Base-by-base conservation (phyloP, 2,888 invertebrate species). In the Gerris lacustris region DNA sequence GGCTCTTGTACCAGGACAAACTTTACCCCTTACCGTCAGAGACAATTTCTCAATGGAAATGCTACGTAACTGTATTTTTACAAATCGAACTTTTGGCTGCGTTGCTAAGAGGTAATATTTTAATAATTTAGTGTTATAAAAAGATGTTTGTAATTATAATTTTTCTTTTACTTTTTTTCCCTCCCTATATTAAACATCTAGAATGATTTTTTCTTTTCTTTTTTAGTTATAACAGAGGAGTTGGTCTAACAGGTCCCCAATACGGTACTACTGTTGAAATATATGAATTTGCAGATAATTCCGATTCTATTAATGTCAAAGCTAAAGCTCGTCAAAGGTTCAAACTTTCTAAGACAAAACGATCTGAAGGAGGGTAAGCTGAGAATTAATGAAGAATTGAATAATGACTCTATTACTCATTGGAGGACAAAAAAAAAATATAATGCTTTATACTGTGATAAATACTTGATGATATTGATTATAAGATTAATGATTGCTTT, bases 301-400 rank as follows among this genome's bases (percentile, higher is more conserved):
- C 77, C 17, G 81, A 81, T 0, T 76, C 78, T 6, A 78, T 83
- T 44, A 84, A 86, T 44, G 82, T 89, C 17, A 88, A 88, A 80
- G 91, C 91, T 0, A 87, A 87, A 77, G 91, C 90, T 0, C 80
- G 91, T 68, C 92, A 92, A 78, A 82, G 92, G 72, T 92, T 92
- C 79, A 82, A 84, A 76, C 81, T 90, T 67, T 76, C 87, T 2
- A 81, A 82, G 63, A 80, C 80, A 6, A 78, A 79, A 72, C 75
- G 81, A 45, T 80, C 82, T 70, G 76, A 80, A 7, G 81, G 82
- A 73, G 83, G 83, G 80, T 82, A 77, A 75, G 74, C 75, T 68
- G 31, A 2, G 31, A 31, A 31, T 31, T 4, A 31, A 4, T 31
- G 2, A 31, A 31, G 2, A 31, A 31, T 4, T 31, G 2, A n/a